Conservation (phyloP, 2,113 vertebrate genomes). For the Calidris pugnax region DNA sequence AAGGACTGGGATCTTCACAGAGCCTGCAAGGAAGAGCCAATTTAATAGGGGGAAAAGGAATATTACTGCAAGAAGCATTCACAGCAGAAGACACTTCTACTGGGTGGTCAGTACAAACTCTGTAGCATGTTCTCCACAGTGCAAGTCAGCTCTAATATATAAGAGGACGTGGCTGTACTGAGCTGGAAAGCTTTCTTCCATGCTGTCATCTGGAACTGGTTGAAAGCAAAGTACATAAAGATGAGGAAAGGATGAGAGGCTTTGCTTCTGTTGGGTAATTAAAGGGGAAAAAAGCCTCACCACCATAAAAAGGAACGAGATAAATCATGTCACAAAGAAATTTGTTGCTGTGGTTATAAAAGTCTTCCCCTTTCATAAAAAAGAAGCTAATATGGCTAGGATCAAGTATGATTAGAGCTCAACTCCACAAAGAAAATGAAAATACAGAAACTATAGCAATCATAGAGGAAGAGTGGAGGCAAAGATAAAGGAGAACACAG, state of each 20-base stretch:
- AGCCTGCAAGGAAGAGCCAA: background rate
- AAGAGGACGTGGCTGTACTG: background rate
- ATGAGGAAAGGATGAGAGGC: conserved; percentile 23
- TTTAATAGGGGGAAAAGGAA: background rate
- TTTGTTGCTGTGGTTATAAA: conserved; percentile 9
- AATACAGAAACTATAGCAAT: background rate
- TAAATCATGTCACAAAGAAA: conserved; percentile 19
- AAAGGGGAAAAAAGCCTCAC: background rate
- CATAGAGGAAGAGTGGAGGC: conserved; percentile 28
- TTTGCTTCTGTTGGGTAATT: conserved; percentile 55
- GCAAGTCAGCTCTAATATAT: background rate
- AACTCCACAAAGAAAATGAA: conserved; percentile 16
- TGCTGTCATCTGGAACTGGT: conserved; percentile 43
- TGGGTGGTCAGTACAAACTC: background rate
- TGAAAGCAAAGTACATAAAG: conserved; percentile 30
- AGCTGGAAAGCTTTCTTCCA: background rate
- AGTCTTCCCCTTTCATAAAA: background rate
- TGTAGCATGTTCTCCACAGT: background rate
- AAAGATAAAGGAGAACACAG: conserved; percentile 35
- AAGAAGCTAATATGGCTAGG: background rate
- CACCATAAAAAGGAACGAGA: background rate
- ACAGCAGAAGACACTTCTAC: background rate
- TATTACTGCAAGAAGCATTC: background rate
- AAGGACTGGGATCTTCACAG: background rate
- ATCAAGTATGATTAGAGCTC: background rate